Base-by-base conservation (phyloP, 2,797 vertebrate genomes). In the Taenioides sp. region DNA sequence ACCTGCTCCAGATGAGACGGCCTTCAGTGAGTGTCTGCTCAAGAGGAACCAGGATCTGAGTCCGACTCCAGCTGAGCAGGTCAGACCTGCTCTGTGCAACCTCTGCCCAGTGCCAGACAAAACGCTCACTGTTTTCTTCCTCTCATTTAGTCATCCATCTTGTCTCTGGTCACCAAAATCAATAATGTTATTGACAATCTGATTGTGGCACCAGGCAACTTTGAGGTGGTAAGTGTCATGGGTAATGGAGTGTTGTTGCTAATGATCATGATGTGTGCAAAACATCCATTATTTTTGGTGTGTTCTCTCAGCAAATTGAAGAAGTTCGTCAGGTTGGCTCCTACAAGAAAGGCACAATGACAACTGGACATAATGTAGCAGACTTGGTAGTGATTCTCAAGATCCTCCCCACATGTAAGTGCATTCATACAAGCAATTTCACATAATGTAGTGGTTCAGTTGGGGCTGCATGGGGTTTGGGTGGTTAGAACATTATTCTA, bases 261-360 rank as follows among this genome's bases (percentile, higher is more conserved):
- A 43, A 47, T 47, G 12, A 14, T 47, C 43, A 47, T 47, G 43
- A 47, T 40, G 0, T 63, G 34, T 16, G n/a, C 22, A 22, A 4
- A 43, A 63, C 14, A 43, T 1, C 20, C 5, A 9, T 63, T 22
- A 17, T 27, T 7, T 47, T 65, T 27, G 23, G 23, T 49, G 63
- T 75, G 1, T 63, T 5, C 25, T 47, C 22, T 0, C 0, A 99
- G 97, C 97, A 99, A 99, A 98, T 99, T 3, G 98, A 99, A 82
- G 97, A 98, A 81, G 97, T 98, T 28, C 96, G 98, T 65, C 97
- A 99, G 82, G 98, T 98, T 5, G 97, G 98, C 18, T 99, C 97
- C 1, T 99, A 99, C 88, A 99, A 99, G 92, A 99, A 99, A 79
- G 98, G 98, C 1, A 99, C 98, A 7, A 99, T 99, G 98, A 98